Base-by-base conservation (phyloP, 2,797 vertebrate genomes). In the Anabas testudineus region DNA sequence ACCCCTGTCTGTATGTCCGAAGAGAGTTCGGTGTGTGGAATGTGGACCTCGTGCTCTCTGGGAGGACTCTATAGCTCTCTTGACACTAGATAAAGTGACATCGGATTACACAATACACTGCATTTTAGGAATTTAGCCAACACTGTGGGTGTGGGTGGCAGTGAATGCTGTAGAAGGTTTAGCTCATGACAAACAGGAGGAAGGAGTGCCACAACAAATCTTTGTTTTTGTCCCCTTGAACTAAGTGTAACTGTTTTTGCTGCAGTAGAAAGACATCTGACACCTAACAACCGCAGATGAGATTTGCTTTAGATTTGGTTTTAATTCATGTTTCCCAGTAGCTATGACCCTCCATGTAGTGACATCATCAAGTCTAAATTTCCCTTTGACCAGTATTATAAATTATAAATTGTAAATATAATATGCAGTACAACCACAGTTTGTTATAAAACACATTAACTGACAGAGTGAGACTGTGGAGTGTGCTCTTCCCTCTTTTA, bases 1-100 rank as follows among this genome's bases (percentile, higher is more conserved):
- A 88, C 88, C 83, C 67, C 84, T 60, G 84, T 86, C 81, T 85
- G 80, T 77, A 71, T 21, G 76, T 83, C 68, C 71, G 37, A 67
- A 78, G 67, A 72, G 21, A 56, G 62, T 74, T 56, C 15, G 22
- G 67, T 47, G 69, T 56, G 56, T 55, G 85, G 89, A 91, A 92
- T 90, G 89, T 67, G 52, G 78, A 71, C 66, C 64, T 63, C 61
- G 49, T 76, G 82, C 10, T 68, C 56, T 71, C 62, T 7, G 60
- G 46, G 53, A 80, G 62, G 74, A 78, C 41, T n/a, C 39, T 18
- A 14, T 41, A 51, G 52, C 69, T 59, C 67, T 79, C 9, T 28
- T 68, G 69, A 71, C 22, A 2, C 7, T 0, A 52, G 37, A 61
- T 55, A 65, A 71, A 26, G 43, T 59, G 71, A 72, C 64, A 45